Evolutionary conservation across 2,888 invertebrate species (phyloP), one percentile per base, ranked within the genome.

Genomic region (Silvanus unidentatus): DNA sequence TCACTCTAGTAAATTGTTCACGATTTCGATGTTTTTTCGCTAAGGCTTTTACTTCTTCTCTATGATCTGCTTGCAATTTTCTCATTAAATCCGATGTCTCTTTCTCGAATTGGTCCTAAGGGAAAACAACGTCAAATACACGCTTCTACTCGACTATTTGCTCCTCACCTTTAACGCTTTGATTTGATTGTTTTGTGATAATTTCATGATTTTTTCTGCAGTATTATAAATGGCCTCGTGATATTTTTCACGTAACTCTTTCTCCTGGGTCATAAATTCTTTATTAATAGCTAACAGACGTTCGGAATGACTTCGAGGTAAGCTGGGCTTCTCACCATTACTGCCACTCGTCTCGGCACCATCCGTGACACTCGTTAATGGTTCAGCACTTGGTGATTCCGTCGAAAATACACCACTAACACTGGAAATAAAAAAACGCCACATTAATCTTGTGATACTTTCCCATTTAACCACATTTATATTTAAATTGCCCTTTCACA

Each of bases 1-100:
- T 92, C 70, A 88, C 86, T 65, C 90, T 77, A 50, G 86, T 84
- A 58, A 95, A 78, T 69, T 96, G 96, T 57, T 90, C 93, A 60
- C 93, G 88, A 70, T 96, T 94, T 57, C 88, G 81, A 68, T 93
- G 91, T 47, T 86, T 86, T 68, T 92, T 89, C 15, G 88, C 84
- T 48, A 96, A 74, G 39, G 82, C 82, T 67, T 92, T 93, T 47
- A 93, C 89, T 69, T 95, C 94, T 58, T 88, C 89, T 55, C 91
- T 83, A 49, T 91, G 82, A 46, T 85, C 84, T 45, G 84, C 81
- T 58, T 93, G 90, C 55, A 95, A 73, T 63, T 85, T 82, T 60
- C 87, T 83, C 80, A 92, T 83, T 39, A 90, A 78, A 54, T 84
- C 85, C 22, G 77, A 78, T 1, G 82, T 84, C 58, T 86, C 85